Percentiles rank a stretch among this genome's conserved stretches.
Conservation (phyloP, 2,888 invertebrate genomes). For the Nysson spinosus region DNA sequence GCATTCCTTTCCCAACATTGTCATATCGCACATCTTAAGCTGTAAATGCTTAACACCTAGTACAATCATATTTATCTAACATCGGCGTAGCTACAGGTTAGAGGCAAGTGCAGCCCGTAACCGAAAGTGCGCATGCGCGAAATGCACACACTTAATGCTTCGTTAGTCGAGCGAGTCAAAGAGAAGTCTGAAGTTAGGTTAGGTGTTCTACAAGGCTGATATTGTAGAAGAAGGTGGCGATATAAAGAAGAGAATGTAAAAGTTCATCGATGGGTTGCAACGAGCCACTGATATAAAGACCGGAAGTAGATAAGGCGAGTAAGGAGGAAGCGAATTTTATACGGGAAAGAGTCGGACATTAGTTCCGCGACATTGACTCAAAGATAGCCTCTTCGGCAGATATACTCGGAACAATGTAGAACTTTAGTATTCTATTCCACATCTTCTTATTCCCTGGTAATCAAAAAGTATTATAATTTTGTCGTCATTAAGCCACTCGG, state of each 20-base stretch:
- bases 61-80: no score
- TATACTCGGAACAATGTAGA: constrained; percentile 8
- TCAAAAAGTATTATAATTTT: neutral
- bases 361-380: constrained; percentile 51
- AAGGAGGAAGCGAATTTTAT: constrained; percentile 55
- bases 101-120: no score
- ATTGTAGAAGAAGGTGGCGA: constrained; percentile 36
- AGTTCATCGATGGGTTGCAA: constrained; percentile 42
- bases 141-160: no score
- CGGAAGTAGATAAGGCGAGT: constrained; percentile 46
- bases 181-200: constrained; percentile 11
- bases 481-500: neutral
- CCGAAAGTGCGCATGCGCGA: no score
- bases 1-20: no score
- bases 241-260: constrained; percentile 33
- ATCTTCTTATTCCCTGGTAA: neutral
- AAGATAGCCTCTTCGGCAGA: constrained; percentile 20
- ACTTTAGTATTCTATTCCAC: constrained; percentile 9
- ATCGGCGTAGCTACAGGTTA: no score
- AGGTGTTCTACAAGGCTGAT: constrained; percentile 15
- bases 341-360: constrained; percentile 41
- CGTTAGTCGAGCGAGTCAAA: constrained; percentile 42
- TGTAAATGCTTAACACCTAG: no score
- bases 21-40: no score
- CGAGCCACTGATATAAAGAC: constrained; percentile 40